Evolutionary conservation across 1,140 invertebrate species (phyloP).

Genomic region (Tetraneura akinire): DNA sequence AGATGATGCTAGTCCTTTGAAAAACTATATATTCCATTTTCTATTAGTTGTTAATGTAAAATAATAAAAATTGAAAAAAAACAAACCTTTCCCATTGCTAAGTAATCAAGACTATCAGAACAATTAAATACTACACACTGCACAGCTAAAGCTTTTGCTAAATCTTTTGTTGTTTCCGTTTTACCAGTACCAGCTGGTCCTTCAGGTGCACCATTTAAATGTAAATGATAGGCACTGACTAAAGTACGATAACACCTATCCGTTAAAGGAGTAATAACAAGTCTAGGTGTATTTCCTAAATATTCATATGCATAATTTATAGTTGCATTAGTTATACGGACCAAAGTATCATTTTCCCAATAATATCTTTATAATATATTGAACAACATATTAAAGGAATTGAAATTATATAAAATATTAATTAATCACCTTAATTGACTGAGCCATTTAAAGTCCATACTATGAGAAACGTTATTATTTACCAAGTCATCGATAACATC

Average conservation of each 20-base stretch:
- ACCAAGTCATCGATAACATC: slow-evolving; percentile 81
- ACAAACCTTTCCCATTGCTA: slow-evolving; percentile 82
- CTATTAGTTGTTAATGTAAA: neutral
- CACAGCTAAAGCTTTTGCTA: slow-evolving; percentile 86
- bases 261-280: slow-evolving; percentile 72
- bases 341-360: slow-evolving; percentile 77
- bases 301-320: slow-evolving; percentile 89
- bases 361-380: slow-evolving; percentile 68
- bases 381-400: neutral
- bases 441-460: slow-evolving; percentile 88
- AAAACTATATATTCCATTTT: slow-evolving; percentile 62
- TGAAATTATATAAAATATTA: neutral
- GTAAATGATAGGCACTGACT: slow-evolving; percentile 83
- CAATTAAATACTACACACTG: slow-evolving; percentile 95
- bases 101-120: slow-evolving; percentile 88
- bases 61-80: neutral
- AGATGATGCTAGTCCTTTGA: slow-evolving; percentile 82
- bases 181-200: slow-evolving; percentile 88
- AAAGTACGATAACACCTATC: slow-evolving; percentile 83
- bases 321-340: slow-evolving; percentile 85
- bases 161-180: slow-evolving; percentile 86
- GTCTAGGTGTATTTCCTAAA: slow-evolving; percentile 73
- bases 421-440: slow-evolving; percentile 70
- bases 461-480: slow-evolving; percentile 70
- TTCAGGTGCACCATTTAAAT: slow-evolving; percentile 86